Percentiles rank a stretch among this genome's conserved stretches.
Conservation (phyloP, 37 sponge, comb jelly and placozoan species). For the Chondrosia reniformis region DNA sequence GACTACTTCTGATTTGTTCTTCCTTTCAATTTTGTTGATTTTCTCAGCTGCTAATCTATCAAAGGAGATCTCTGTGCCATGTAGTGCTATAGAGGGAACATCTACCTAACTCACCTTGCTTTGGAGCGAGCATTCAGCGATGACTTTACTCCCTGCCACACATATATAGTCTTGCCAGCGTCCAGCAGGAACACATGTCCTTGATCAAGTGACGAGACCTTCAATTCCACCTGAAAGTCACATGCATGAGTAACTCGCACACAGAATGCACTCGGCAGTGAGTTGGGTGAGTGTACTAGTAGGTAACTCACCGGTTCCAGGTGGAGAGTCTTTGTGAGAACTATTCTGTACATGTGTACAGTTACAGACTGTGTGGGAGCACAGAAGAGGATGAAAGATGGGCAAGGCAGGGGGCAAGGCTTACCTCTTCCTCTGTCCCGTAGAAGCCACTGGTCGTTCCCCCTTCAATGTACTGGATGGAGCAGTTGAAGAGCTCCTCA, state of each 20-base stretch:
- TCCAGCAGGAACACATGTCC: slow-evolving; percentile 85
- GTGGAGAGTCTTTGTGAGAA: slow-evolving; percentile 37
- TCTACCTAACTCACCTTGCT: neutral
- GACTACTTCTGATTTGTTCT: slow-evolving; percentile 55
- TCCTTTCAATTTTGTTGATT: slow-evolving; percentile 89
- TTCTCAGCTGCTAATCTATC: slow-evolving; percentile 80
- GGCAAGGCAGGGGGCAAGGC: no score
- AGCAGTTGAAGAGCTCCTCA: slow-evolving; percentile 64
- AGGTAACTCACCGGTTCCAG: slow-evolving; percentile 49
- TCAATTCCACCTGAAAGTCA: slow-evolving; percentile 31
- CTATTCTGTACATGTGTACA: slow-evolving; percentile 37
- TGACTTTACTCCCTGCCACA: slow-evolving; percentile 83
- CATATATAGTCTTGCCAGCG: slow-evolving; percentile 55
- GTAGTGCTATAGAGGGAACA: neutral
- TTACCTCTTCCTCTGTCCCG: slow-evolving; percentile 59
- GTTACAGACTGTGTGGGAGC: slow-evolving; percentile 22
- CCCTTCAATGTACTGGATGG: slow-evolving; percentile 80
- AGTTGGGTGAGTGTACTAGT: neutral
- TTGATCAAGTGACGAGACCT: slow-evolving; percentile 57
- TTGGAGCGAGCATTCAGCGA: slow-evolving; percentile 49
- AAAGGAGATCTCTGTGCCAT: neutral
- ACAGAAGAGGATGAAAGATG: neutral
- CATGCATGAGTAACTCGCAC: neutral
- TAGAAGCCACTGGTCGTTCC: slow-evolving; percentile 77
- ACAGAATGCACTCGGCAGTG: neutral